phyloP scores from a whole-genome alignment of 2,113 vertebrate species.

The Archocentrus centrarchus region DNA sequence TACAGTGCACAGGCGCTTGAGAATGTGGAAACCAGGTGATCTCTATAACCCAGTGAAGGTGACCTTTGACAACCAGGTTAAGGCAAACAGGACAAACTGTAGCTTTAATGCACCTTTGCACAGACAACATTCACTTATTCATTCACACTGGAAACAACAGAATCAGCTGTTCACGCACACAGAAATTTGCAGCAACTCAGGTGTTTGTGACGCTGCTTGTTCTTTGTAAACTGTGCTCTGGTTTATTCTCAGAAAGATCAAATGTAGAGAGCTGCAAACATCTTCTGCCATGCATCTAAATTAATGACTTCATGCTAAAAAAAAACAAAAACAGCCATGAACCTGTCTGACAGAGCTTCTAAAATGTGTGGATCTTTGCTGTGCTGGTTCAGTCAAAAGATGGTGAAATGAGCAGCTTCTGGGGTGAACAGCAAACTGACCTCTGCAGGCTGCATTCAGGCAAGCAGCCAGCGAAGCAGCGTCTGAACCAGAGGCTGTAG shows the following conservation, averaged over 20 bases:
- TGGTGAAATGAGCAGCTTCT: background rate
- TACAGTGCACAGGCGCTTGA: background rate
- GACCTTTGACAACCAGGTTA: background rate
- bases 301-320: background rate
- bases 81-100: background rate
- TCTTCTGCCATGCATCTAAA: background rate
- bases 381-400: background rate
- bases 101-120: background rate
- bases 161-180: background rate
- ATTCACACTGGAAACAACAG: background rate
- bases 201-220: background rate
- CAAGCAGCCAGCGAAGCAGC: conserved; percentile 95
- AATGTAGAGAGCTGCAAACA: background rate
- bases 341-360: background rate
- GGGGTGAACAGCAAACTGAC: conserved; percentile 60
- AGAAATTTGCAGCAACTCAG: background rate
- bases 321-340: background rate
- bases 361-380: background rate
- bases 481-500: conserved; percentile 91
- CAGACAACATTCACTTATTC: background rate
- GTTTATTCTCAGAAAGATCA: background rate
- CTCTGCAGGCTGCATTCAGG: conserved; percentile 96
- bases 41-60: background rate
- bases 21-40: background rate
- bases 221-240: background rate